These are phyloP conservation scores for Megathymus violae DNA, from an alignment of 1,140 invertebrate genomes.

Conservation along the genomic window DNA sequence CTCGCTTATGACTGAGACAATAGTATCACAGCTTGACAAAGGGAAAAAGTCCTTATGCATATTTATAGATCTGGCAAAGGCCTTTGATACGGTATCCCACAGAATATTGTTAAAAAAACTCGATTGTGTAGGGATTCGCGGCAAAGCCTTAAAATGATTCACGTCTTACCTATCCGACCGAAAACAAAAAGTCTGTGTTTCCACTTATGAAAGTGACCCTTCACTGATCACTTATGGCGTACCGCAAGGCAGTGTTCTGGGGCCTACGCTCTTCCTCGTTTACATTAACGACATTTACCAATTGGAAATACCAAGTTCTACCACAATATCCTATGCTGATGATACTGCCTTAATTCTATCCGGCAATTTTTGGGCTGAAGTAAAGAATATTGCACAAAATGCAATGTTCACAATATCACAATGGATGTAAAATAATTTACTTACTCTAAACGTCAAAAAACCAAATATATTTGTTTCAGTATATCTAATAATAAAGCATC, in stretches of 20 bases:
- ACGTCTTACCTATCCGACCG: constrained; percentile 4
- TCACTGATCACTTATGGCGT: constrained; percentile 8
- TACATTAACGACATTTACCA: constrained; percentile 22
- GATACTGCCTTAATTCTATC: constrained; percentile 17
- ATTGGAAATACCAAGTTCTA: neutral
- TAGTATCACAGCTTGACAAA: neutral
- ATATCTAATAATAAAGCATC: constrained; percentile 7
- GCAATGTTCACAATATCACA: neutral
- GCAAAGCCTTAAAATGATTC: constrained; percentile 4
- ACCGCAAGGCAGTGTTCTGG: constrained; percentile 35
- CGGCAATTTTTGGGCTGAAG: constrained; percentile 1
- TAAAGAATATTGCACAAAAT: neutral
- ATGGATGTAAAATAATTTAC: neutral
- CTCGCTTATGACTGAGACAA: neutral
- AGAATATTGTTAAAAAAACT: constrained; percentile 26
- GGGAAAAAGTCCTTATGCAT: neutral
- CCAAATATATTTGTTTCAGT: neutral
- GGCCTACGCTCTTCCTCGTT: constrained; percentile 32
- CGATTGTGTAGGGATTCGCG: constrained; percentile 9
- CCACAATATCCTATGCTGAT: constrained; percentile 19
- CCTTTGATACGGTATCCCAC: constrained; percentile 18
- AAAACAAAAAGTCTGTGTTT: neutral
- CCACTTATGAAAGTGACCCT: neutral
- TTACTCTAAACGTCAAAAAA: constrained; percentile 1
- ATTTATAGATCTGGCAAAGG: constrained; percentile 31